These are phyloP conservation scores for Caenorhabditis imperialis DNA, from an alignment of 2,888 invertebrate genomes.

Conservation along the genomic window DNA sequence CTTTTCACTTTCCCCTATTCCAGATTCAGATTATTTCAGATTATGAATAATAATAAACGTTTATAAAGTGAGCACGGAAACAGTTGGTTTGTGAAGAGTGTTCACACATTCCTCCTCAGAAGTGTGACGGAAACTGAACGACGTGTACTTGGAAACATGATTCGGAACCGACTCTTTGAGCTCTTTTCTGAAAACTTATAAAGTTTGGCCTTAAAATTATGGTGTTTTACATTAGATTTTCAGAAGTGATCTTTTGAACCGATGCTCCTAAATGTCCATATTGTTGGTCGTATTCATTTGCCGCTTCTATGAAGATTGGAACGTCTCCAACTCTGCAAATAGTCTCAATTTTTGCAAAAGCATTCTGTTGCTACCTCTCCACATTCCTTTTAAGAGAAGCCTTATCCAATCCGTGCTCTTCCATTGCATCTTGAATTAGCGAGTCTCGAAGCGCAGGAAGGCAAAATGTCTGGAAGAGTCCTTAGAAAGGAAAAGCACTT, in stretches of 20 bases:
- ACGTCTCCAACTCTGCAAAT: no score
- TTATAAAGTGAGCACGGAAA: constrained; percentile 8
- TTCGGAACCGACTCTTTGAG: background rate
- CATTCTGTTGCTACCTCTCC: no score
- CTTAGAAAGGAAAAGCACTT: background rate
- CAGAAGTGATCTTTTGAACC: no score
- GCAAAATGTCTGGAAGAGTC: constrained; percentile 12
- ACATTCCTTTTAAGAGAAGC: no score
- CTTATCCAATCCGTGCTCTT: no score
- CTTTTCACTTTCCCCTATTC: background rate
- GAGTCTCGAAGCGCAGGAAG: constrained; percentile 3
- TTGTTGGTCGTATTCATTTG: no score
- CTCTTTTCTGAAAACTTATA: background rate
- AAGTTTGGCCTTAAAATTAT: background rate
- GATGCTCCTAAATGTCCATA: no score
- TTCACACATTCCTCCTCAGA: constrained; percentile 15
- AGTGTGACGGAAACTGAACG: constrained; percentile 13
- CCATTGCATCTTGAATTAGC: no score
- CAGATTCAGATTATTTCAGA: background rate
- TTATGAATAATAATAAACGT: background rate
- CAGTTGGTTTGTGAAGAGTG: background rate
- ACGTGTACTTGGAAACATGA: constrained; percentile 3
- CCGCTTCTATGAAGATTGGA: no score
- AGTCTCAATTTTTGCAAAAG: no score
- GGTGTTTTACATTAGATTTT: background rate